Evolutionary conservation across 1,140 invertebrate species (phyloP).

Genomic region (Drosophila tsacasi): DNA sequence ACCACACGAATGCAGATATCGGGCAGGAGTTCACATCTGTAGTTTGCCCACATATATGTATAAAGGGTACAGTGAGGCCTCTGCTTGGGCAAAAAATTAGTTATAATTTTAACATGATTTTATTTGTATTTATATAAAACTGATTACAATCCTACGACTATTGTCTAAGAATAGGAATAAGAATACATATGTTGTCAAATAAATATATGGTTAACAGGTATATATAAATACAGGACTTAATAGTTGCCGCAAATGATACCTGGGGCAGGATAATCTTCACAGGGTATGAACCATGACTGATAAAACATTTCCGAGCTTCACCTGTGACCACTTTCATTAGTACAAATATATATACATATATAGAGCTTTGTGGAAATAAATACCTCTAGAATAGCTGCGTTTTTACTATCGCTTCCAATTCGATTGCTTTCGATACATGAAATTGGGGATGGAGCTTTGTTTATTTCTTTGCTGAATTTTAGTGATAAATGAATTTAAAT

Average conservation of each 20-base stretch:
- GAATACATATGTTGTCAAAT: not conserved
- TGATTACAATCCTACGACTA: no score
- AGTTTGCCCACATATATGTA: slow-evolving; percentile 4
- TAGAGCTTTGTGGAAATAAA: not conserved
- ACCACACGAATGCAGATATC: slow-evolving; percentile 37
- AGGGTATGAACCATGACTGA: not conserved
- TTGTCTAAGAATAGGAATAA: not conserved
- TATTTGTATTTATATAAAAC: no score
- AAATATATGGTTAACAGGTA: not conserved
- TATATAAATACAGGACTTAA: no score
- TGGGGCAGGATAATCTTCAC: not conserved
- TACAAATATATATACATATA: not conserved
- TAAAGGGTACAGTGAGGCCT: not conserved
- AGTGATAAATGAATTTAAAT: slow-evolving; percentile 9
- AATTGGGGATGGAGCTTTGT: slow-evolving; percentile 2
- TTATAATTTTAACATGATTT: not conserved
- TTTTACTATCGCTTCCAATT: slow-evolving; percentile 55
- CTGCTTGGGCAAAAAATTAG: not conserved
- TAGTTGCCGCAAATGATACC: not conserved
- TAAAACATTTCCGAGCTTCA: not conserved
- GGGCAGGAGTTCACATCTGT: slow-evolving; percentile 13
- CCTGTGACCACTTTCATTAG: not conserved
- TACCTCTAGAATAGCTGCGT: slow-evolving; percentile 1
- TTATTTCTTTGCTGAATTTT: slow-evolving; percentile 9
- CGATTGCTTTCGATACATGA: slow-evolving; percentile 27